A percentile compares a stretch with the other conserved stretches of the same genome.
These are phyloP conservation scores for Cercocebus atys DNA, from an alignment of 2,113 vertebrate species.

Conservation along the genomic window DNA sequence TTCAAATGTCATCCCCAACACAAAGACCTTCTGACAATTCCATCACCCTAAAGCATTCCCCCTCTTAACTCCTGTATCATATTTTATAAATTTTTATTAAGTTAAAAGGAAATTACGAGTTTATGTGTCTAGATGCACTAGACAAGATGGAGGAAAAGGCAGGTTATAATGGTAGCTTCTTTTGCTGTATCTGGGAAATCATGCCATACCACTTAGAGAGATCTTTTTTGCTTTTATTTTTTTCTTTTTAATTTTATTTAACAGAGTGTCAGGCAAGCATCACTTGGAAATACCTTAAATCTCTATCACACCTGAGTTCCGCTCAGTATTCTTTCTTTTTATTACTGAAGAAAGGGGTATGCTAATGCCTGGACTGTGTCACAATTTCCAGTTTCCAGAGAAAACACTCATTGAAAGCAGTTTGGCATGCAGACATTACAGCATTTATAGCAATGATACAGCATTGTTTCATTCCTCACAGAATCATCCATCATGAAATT, in stretches of 20 bases:
- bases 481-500: neutral
- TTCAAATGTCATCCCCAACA: neutral
- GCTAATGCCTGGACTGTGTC: neutral
- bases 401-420: slow-evolving; percentile 41
- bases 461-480: neutral
- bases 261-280: no score
- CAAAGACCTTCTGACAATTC: neutral
- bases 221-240: neutral
- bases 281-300: neutral
- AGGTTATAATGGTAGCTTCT: neutral
- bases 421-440: slow-evolving; percentile 36
- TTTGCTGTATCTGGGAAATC: neutral
- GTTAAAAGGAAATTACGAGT: neutral
- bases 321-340: neutral
- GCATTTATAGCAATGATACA: neutral
- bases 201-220: neutral
- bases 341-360: neutral
- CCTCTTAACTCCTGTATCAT: neutral
- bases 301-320: neutral
- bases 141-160: neutral
- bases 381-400: slow-evolving; percentile 48
- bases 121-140: neutral
- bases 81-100: slow-evolving; percentile 7
- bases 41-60: neutral
- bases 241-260: no score